Base-by-base conservation (phyloP, 2,888 invertebrate genomes). In the Leptopilina drosophilae region DNA sequence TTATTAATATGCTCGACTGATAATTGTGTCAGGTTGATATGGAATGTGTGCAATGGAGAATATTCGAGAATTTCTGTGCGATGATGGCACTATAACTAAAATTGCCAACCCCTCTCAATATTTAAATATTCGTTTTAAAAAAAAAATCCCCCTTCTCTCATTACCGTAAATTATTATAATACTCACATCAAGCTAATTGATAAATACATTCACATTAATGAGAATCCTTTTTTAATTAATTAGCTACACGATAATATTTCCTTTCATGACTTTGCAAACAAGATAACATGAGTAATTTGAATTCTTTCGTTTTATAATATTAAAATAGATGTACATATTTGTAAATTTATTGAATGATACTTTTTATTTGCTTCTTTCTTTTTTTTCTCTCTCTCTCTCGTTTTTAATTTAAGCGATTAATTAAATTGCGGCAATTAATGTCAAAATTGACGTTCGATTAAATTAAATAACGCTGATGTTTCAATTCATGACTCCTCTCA, bases 11-110 rank as follows among this genome's bases (percentile, higher is more conserved):
- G 81, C 80, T 64, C 75, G 69, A 66, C 82, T 69, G 76, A 82
- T 80, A 87, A 84, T 82, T 80, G 83, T 80, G 83, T 83, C 84
- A 82, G 77, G 26, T 75, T 67, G 79, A 81, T 80, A 66, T 46
- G 77, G 83, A 85, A 84, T 84, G 82, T 80, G 77, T 76, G 75
- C 78, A 78, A 79, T 78, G 62, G 73, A 78, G 64, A 78, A 64
- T 46, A 33, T 64, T 12, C 53, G 56, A 59, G 49, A 49, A 26
- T 56, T 59, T 73, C 56, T 9, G 2, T 33, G 33, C 33, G 56
- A 73, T 73, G 33, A 73, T 73, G 56, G 26, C 56, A 56, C 53
- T 69, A 69, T 20, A 20, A 69, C 26, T 53, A 15, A 33, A 26
- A 73, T 53, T 15, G 42, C 42, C 14, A 33, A 11, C 33, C 56